Base-by-base conservation (phyloP, 1,140 invertebrate genomes). In the Caerostris extrusa region DNA sequence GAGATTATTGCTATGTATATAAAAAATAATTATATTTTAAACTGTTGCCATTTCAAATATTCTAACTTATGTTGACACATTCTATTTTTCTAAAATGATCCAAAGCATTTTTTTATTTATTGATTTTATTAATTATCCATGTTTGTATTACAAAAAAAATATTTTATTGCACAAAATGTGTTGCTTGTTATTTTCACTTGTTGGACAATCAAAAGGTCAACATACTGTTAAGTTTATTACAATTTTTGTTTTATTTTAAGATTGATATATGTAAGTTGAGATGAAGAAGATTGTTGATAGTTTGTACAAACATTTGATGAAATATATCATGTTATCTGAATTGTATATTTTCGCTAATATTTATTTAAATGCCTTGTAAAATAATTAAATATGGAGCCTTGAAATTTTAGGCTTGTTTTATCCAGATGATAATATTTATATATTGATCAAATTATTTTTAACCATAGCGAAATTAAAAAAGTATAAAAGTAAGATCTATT, bases 61-160 rank as follows among this genome's bases (percentile, higher is more conserved):
- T 60, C 3, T 82, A 81, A 91, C 60, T 82, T 77, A 60, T 91
- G 90, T 91, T 91, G 10, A 50, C 12, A 82, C 34, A 82, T 61
- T 83, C 90, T 92, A 85, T 92, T 92, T 92, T 92, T 92, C 57
- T 92, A 91, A 90, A 83, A 58, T 17, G 82, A 57, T n/a, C 12
- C n/a, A 57, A n/a, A 5, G 14, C 56, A 57, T 34, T 83, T 83
- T n/a, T 57, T 2, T 57, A n/a, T 83, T 83, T 57, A 5, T 19
- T 5, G 53, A 17, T 10, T 10, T 17, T 64, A 64, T 17, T 77
- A 77, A 57, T 57, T 17, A 83, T 57, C 57, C n/a, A 57, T 83
- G 14, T 14, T 19, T 64, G 14, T 83, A 50, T 53, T 77, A 12
- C 34, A 50, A 50, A 5, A 77, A 77, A 77, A 12, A 14, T 50